Evolutionary conservation across 2,888 invertebrate species (phyloP), one percentile per base, ranked within the genome.

Genomic region (Diaperis boleti): DNA sequence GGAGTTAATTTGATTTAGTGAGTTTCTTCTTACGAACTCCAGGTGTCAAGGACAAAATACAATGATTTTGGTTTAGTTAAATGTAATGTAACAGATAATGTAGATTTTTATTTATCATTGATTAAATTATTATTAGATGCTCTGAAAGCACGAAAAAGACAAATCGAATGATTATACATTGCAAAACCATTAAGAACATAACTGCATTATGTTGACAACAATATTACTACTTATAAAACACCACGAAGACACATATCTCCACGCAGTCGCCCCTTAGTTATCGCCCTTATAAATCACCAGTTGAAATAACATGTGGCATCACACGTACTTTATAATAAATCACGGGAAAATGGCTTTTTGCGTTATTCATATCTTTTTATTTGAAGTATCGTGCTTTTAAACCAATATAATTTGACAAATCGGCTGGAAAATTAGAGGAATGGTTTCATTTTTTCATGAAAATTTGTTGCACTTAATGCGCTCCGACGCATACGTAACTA

Each of bases 271-370:
- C 50, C 39, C 10, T 49, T 59, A 47, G 50, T 37, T 17, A 47
- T 45, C 42, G 22, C 39, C 33, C 47, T 57, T 47, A 65, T 69
- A 69, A 66, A 69, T 71, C 67, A 66, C 65, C 59, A 66, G 68
- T 71, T 65, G 49, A 66, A 71, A 41, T 29, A 67, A 65, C 66
- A 62, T 59, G 63, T 63, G 70, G 63, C 62, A 63, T 68, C 67
- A 69, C 65, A 65, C 65, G 65, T 39, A 67, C 61, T 64, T 47
- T 59, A 62, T 44, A 65, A 69, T 71, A 71, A 71, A 69, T 71
- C 71, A 71, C 67, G 33, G 66, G 64, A 68, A 68, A 71, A 69
- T 68, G 66, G 47, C 59, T 66, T 64, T 33, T 61, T 33, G 47
- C 56, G 45, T 63, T 64, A 42, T 56, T 60, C 37, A 62, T 45